Base-by-base conservation (phyloP, 2,797 vertebrate species). In the Gambelia wislizenii region DNA sequence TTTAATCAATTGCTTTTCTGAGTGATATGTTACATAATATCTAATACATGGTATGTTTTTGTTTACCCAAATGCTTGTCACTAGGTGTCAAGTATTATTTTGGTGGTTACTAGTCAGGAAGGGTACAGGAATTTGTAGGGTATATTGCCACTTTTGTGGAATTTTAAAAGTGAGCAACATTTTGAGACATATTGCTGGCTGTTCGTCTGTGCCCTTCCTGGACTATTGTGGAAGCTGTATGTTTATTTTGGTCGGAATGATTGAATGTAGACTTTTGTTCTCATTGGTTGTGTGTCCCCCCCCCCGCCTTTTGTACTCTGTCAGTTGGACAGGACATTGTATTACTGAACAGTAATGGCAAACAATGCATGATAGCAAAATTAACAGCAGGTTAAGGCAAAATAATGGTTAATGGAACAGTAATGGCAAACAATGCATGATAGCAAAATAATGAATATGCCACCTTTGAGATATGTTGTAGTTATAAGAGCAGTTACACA, bases 401-500 rank as follows among this genome's bases (percentile, higher is more conserved):
- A n/a, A n/a, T n/a, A n/a, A n/a, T n/a, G n/a, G n/a, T n/a, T n/a
- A n/a, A n/a, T n/a, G n/a, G 13, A 86, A 74, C 49, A 47, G 33
- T 64, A 59, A 59, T 84, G 25, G 9, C 83, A 61, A 44, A 39
- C 89, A 67, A 83, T 54, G n/a, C 59, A 47, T 39, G 27, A 36
- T 47, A 6, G 27, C 61, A 54, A 87, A 52, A 33, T 20, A 14
- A 69, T 90, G 83, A 61, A 39, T 56, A 3, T 75, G 70, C 1
- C 0, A 42, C 0, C 14, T 2, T 16, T 1, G 0, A 87, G 75
- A 84, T 76, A 0, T 80, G 56, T 82, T 81, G 70, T 91, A 92
- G 89, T 91, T 87, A 91, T 94, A 87, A 95, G 84, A 81, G 92
- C 59, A 94, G 91, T 86, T 92, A 79, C 85, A 74, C 77, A 94